Evolutionary conservation across 2,888 invertebrate genomes (phyloP).

Genomic region (Drosophila leonis): DNA sequence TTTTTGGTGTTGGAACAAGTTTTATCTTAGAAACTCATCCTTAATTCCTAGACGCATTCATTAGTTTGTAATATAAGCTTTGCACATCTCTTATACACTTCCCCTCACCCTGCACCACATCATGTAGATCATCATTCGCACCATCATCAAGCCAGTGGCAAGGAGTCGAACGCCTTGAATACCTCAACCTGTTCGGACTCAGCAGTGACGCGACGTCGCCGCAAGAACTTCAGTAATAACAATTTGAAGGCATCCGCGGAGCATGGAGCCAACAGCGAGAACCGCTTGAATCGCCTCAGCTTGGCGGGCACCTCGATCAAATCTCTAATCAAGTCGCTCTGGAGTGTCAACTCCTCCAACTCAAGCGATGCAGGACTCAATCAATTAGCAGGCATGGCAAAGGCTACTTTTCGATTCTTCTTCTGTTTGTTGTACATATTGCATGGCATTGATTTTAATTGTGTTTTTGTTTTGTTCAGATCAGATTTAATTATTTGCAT

Average conservation of each 20-base stretch:
- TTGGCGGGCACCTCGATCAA: slow-evolving; percentile 85
- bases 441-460: slow-evolving; percentile 23
- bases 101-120: slow-evolving; percentile 15
- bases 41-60: slow-evolving; percentile 1
- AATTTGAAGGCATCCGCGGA: slow-evolving; percentile 73
- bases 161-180: slow-evolving; percentile 83
- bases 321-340: slow-evolving; percentile 93
- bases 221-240: slow-evolving; percentile 83
- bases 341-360: slow-evolving; percentile 91
- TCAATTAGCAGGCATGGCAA: slow-evolving; percentile 91
- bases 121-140: slow-evolving; percentile 35
- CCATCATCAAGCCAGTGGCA: slow-evolving; percentile 57
- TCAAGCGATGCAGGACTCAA: slow-evolving; percentile 92
- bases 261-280: slow-evolving; percentile 81
- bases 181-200: slow-evolving; percentile 85
- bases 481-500: neutral
- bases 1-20: slow-evolving; percentile 29
- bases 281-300: slow-evolving; percentile 84
- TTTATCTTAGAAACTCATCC: neutral
- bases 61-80: slow-evolving; percentile 9
- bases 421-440: slow-evolving; percentile 4
- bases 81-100: slow-evolving; percentile 23
- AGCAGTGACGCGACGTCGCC: slow-evolving; percentile 83
- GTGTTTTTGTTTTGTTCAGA: neutral
- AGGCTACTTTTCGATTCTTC: slow-evolving; percentile 7